A percentile compares a stretch with the other conserved stretches of the same genome.
These are phyloP conservation scores for Dolichomitus sp. DNA, from an alignment of 2,888 invertebrate genomes.

Conservation along the genomic window DNA sequence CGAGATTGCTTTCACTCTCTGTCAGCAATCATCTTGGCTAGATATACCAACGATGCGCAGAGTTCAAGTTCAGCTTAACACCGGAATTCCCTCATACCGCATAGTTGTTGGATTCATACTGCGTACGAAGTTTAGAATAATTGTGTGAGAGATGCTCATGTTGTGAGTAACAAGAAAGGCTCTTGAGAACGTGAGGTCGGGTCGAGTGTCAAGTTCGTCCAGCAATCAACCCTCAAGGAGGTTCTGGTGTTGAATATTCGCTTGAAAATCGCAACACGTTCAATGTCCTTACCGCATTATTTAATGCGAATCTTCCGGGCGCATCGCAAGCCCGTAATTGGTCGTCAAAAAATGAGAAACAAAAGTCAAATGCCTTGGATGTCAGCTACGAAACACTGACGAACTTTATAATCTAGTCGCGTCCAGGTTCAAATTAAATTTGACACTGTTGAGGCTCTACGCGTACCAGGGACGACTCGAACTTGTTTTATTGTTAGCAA, in stretches of 20 bases:
- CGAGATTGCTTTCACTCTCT: constrained; percentile 33
- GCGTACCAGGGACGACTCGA: background rate
- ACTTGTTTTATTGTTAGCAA: background rate
- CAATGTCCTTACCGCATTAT: constrained; percentile 10
- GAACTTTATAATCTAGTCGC: background rate
- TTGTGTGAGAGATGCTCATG: background rate
- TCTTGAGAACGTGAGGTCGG: constrained; percentile 22
- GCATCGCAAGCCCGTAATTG: background rate
- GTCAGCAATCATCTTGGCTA: constrained; percentile 17
- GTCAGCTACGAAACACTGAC: background rate
- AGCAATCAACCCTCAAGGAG: constrained; percentile 16
- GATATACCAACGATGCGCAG: background rate
- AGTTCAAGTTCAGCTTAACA: constrained; percentile 46
- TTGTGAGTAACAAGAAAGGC: constrained; percentile 19
- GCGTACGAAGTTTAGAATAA: background rate
- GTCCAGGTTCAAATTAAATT: constrained; percentile 15
- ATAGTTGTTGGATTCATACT: background rate
- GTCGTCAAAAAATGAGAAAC: background rate
- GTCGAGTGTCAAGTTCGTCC: constrained; percentile 49
- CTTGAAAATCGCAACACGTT: constrained; percentile 4
- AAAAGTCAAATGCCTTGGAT: background rate
- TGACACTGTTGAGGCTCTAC: background rate
- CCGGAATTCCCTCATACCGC: constrained; percentile 12
- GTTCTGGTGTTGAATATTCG: background rate
- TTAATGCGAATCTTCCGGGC: constrained; percentile 9